Conservation (phyloP, 1,140 invertebrate genomes). For the Lucilia sericata region DNA sequence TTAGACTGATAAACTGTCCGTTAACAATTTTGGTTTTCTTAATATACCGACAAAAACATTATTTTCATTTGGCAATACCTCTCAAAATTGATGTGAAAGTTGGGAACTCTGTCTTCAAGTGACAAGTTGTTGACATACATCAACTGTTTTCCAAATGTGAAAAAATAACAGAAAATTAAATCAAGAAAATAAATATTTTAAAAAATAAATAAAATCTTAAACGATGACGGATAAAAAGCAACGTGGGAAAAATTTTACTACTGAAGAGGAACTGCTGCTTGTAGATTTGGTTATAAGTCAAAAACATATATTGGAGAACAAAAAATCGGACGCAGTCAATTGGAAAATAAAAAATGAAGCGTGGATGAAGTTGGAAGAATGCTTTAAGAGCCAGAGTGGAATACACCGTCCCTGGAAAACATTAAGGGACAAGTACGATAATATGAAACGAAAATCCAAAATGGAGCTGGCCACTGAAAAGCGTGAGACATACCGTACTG, state of each 20-base stretch:
- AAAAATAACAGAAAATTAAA: not conserved
- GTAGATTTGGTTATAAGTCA: not conserved
- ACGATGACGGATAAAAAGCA: not conserved
- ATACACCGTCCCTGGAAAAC: not conserved
- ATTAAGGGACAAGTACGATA: constrained; percentile 8
- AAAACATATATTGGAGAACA: not conserved
- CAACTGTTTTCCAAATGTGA: not conserved
- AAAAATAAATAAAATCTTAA: too few relatives aligned
- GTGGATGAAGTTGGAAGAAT: too few relatives aligned
- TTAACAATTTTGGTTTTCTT: too few relatives aligned
- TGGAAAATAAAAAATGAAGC: too few relatives aligned
- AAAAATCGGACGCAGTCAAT: not conserved
- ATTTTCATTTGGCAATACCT: too few relatives aligned
- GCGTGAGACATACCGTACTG: not conserved
- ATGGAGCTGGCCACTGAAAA: not conserved
- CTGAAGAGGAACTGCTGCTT: not conserved
- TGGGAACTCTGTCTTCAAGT: too few relatives aligned
- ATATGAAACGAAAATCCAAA: not conserved
- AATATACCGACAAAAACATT: too few relatives aligned
- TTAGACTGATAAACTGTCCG: too few relatives aligned
- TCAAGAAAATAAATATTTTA: too few relatives aligned
- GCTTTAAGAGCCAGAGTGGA: not conserved
- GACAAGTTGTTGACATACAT: too few relatives aligned
- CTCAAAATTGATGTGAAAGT: too few relatives aligned
- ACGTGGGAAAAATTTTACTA: not conserved